A percentile compares a stretch with the other conserved stretches of the same genome.
phyloP scores from a whole-genome alignment of 2,797 vertebrate genomes.

The Iguana delicatissima region DNA sequence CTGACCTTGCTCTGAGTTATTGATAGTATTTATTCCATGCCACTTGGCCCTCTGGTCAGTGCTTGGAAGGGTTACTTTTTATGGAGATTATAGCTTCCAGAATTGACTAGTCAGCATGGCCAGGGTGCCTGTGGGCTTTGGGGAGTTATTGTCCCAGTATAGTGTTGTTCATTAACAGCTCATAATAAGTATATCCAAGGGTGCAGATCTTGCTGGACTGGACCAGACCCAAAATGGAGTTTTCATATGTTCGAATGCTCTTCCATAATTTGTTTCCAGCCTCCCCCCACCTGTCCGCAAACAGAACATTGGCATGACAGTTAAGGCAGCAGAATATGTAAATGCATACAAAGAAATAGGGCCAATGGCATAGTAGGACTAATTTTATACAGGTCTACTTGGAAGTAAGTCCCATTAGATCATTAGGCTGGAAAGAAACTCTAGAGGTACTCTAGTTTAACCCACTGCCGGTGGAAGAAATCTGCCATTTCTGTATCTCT shows the following conservation, averaged over 20 bases:
- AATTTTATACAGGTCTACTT: background rate
- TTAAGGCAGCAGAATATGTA: background rate
- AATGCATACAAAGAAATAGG: background rate
- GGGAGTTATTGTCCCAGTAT: too few relatives aligned
- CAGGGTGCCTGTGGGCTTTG: background rate
- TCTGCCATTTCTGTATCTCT: background rate
- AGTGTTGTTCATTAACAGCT: too few relatives aligned
- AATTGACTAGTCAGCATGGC: background rate
- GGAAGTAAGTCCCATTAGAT: background rate
- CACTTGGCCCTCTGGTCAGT: background rate
- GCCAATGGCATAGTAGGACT: background rate
- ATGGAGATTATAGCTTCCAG: background rate
- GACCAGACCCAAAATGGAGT: background rate
- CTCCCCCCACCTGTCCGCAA: background rate
- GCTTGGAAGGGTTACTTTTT: background rate
- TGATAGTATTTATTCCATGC: background rate
- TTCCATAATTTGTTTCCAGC: background rate
- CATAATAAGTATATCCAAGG: background rate
- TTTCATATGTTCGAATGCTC: background rate
- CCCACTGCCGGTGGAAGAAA: background rate
- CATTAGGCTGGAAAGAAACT: background rate
- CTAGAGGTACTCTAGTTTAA: background rate
- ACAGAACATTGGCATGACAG: background rate
- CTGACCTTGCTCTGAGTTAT: background rate
- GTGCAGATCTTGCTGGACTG: background rate